Base-by-base conservation (phyloP, 2,797 vertebrate species). In the Malurus leucopterus region DNA sequence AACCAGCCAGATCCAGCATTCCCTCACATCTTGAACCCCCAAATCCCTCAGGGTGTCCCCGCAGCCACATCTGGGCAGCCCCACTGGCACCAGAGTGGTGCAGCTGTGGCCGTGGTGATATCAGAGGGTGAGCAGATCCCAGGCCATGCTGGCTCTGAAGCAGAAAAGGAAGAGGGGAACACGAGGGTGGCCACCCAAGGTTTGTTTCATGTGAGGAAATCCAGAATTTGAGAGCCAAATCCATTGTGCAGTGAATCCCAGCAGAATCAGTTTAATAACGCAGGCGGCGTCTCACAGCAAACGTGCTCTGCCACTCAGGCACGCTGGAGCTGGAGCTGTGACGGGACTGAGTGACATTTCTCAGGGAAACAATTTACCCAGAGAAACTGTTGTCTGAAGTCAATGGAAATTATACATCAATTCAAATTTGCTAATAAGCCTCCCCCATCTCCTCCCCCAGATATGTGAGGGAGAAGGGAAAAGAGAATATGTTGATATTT, bases 351-450 rank as follows among this genome's bases (percentile, higher is more conserved):
- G 83, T 94, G 93, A 94, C 91, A 93, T 47, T 90, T 74, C 92
- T 64, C 78, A 94, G 91, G 32, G 92, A 93, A 94, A 94, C 85
- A 89, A 86, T 89, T 95, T 94, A 93, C 80, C 34, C 53, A 59
- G 77, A 86, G 89, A 91, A 94, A 76, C 44, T 91, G 91, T 89
- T 91, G 80, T 89, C 92, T 92, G 77, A 69, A 93, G 91, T 81
- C 63, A 70, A 53, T 91, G 88, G 92, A 86, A 94, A 94, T 94
- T 72, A 89, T 67, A 81, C 53, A 89, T 86, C 91, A 91, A 89
- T 89, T 92, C 53, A 82, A 89, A 92, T 91, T 94, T 84, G 53
- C 38, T 92, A 94, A 91, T 91, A 93, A 84, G 80, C 83, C 86
- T 93, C 71, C 74, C 21, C 80, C 91, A 84, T 67, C 41, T 91